These are phyloP conservation scores for Pedetes capensis DNA, from an alignment of 2,113 vertebrate genomes.

Conservation along the genomic window DNA sequence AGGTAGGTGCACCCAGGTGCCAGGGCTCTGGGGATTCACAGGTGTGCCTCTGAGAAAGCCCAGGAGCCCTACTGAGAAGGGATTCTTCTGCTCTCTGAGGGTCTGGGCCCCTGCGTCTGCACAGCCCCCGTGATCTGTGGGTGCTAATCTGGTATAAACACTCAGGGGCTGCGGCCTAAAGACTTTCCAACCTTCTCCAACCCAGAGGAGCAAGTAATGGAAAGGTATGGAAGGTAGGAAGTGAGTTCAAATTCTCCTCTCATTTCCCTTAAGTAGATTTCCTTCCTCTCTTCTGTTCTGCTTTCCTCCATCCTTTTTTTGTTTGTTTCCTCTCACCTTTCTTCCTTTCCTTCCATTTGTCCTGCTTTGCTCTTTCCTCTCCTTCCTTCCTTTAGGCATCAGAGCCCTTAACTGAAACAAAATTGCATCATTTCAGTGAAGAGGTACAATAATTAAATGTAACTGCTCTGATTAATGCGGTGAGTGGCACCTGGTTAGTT, in stretches of 20 bases:
- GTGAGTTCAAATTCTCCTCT: background rate
- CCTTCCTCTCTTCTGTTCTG: background rate
- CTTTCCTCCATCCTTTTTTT: background rate
- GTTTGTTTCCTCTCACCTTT: background rate
- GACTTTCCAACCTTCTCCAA: background rate
- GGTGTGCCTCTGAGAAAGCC: background rate
- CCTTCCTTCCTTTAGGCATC: background rate
- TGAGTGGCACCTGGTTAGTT: background rate
- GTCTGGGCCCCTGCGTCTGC: background rate
- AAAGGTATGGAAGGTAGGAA: background rate
- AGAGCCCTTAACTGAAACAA: background rate
- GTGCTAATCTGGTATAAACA: no score
- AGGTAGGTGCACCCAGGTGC: no score
- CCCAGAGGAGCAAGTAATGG: rapidly evolving
- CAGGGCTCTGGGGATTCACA: rapidly evolving
- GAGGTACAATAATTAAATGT: background rate
- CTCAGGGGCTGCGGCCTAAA: background rate
- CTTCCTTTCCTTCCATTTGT: background rate
- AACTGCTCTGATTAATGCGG: background rate
- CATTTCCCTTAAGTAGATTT: background rate
- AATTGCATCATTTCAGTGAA: background rate
- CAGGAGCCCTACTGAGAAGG: rapidly evolving
- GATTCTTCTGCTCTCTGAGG: rapidly evolving
- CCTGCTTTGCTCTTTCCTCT: background rate
- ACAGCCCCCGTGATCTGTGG: background rate